Evolutionary conservation across 2,113 vertebrate genomes (phyloP).

Genomic region (Malurus alboscapulatus): DNA sequence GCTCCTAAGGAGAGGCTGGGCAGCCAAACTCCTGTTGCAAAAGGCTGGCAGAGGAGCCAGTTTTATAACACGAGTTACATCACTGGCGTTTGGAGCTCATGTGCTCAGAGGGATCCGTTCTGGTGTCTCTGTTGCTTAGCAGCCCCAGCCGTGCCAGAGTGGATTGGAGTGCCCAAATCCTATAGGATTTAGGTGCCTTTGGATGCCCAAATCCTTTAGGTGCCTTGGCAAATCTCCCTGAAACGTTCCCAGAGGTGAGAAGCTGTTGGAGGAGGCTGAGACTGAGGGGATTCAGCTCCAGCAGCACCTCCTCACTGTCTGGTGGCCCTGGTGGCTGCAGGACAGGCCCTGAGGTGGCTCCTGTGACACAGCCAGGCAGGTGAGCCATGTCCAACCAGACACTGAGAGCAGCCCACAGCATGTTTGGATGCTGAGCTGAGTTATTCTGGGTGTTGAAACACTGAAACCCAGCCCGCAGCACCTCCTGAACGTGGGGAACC

Average conservation of each 20-base stretch:
- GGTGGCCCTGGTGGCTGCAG: not conserved
- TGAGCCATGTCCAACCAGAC: fast-evolving
- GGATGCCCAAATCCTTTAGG: not conserved
- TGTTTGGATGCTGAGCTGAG: not conserved
- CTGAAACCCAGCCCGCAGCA: not conserved
- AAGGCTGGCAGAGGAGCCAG: not conserved
- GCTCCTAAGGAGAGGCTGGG: not conserved
- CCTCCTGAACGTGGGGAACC: not conserved
- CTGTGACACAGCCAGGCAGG: not conserved
- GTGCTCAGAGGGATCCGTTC: not conserved
- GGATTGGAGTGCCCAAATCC: not conserved
- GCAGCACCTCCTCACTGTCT: not conserved
- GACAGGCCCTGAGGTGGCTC: not conserved
- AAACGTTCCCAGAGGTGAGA: not conserved
- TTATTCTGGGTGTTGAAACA: not conserved
- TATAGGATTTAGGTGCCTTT: not conserved
- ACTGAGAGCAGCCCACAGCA: not conserved
- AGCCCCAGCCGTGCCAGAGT: not conserved
- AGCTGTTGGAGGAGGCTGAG: not conserved
- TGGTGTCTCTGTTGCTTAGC: not conserved
- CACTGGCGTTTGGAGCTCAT: not conserved
- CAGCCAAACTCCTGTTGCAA: not conserved
- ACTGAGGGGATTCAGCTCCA: not conserved
- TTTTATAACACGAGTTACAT: not conserved
- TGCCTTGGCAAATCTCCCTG: not conserved